Evolutionary conservation across 2,888 invertebrate genomes (phyloP), one percentile per base, ranked within the genome.

Genomic region (Empis livida): DNA sequence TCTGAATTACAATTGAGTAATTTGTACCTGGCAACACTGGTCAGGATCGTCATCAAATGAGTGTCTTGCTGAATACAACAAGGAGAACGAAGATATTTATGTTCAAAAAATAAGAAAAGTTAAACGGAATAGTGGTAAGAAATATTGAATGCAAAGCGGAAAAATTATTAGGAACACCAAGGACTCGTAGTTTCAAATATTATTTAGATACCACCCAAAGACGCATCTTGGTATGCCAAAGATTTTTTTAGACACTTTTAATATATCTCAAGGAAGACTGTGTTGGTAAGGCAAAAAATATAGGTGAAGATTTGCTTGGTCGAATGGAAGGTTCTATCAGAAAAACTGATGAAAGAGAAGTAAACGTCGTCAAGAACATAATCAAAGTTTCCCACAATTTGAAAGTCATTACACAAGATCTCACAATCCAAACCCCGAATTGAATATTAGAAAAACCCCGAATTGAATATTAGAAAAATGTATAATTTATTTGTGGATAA

Each of bases 241-340:
- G 23, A 10, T 38, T 38, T 15, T 38, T 38, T 38, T 46, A 42
- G 42, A 23, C 11, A 42, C 42, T 35, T 46, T 46, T 42, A 35
- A 42, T 37, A 45, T 46, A 43, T 46, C 43, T 43, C 27, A 10
- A 42, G 49, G 46, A 35, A 47, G 50, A 45, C 38, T 50, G 50
- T 23, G 43, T 31, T 44, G 39, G 42, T 32, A 47, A 50, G 39
- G 47, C 42, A 44, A 44, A 49, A 30, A 14, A 42, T 43, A 41
- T 39, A 20, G 47, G 47, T 43, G 45, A 47, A 20, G 45, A 49
- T 43, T 44, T 47, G 27, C 48, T 39, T 44, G 50, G 46, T 23
- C 49, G 49, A 47, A 47, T 47, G 49, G 43, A 47, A 47, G 45
- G 49, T 44, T 49, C 47, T 45, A 43, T 45, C 43, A 45, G 51